Evolutionary conservation across 2,113 vertebrate genomes (phyloP), one percentile per base, ranked within the genome.

Genomic region (Atractosteus spatula): DNA sequence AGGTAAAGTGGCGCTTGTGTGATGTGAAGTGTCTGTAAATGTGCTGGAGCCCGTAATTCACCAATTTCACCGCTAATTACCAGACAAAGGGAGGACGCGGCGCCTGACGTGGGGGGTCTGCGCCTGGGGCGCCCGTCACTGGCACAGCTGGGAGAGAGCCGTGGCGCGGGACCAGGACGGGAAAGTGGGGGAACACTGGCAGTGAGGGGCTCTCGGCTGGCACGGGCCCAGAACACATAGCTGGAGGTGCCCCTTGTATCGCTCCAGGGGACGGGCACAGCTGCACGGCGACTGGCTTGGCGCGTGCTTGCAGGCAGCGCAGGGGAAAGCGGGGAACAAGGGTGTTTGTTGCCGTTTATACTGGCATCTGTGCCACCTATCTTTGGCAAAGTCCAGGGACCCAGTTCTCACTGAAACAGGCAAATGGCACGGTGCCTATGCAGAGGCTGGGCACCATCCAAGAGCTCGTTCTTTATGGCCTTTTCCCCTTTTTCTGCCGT

Each of bases 21-120:
- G 87, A 72, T 83, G 81, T 91, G 85, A 91, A 91, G 91, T 89
- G 88, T 91, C 88, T 89, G 83, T 84, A 83, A 82, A 82, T 88
- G 89, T 90, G 88, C 84, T 85, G 57, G 82, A 91, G 88, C 89
- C 89, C 86, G 88, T 90, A 92, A 92, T 91, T 92, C 89, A 91
- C 91, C 91, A 91, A 92, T 91, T 92, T 92, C 88, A 88, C 87
- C 80, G 85, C 87, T 91, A 92, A 92, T 92, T 92, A 92, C 87
- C 85, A 83, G 82, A 91, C 89, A 91, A 89, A 91, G 29, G 88
- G 86, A 84, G 80, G 84, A 69, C 78, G 81, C 78, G 77, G 85
- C 44, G 47, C 51, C 55, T 64, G 56, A 63, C 42, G 61, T 54
- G 55, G 79, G 74, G 77, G 76, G 77, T 77, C 73, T 59, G 41